Evolutionary conservation across 1,140 invertebrate genomes (phyloP).

Genomic region (Branchinecta lynchi): DNA sequence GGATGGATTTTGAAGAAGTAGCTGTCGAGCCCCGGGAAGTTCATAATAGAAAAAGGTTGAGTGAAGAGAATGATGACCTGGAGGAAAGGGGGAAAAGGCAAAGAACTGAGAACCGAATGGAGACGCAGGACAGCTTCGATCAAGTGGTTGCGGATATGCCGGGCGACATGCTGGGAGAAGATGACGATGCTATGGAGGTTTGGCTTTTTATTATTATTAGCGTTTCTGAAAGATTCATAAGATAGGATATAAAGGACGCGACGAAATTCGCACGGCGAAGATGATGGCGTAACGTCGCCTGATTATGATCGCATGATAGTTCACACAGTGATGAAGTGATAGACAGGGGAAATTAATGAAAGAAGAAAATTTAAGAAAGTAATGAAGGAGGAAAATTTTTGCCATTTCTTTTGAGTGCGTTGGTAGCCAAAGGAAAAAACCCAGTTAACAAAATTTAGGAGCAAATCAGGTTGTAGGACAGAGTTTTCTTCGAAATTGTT

Average conservation of each 20-base stretch:
- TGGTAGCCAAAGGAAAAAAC: too few relatives aligned
- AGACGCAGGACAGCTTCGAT: background rate
- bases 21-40: too few relatives aligned
- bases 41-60: background rate
- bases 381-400: too few relatives aligned
- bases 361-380: too few relatives aligned
- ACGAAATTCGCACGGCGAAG: background rate
- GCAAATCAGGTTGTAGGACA: too few relatives aligned
- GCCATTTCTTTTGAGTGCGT: too few relatives aligned
- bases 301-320: too few relatives aligned
- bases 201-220: background rate
- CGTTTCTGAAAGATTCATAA: background rate
- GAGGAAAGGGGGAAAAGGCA: background rate
- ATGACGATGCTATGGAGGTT: background rate
- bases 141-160: background rate
- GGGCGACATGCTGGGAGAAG: background rate
- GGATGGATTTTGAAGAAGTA: background rate
- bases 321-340: too few relatives aligned
- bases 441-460: too few relatives aligned
- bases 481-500: too few relatives aligned
- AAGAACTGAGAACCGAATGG: background rate
- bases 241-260: background rate
- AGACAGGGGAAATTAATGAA: too few relatives aligned
- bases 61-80: background rate
- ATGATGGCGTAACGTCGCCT: background rate